Percentiles rank a stretch among this genome's conserved stretches.
phyloP scores from a whole-genome alignment of 2,888 invertebrate genomes.

The Apantesis nais region DNA sequence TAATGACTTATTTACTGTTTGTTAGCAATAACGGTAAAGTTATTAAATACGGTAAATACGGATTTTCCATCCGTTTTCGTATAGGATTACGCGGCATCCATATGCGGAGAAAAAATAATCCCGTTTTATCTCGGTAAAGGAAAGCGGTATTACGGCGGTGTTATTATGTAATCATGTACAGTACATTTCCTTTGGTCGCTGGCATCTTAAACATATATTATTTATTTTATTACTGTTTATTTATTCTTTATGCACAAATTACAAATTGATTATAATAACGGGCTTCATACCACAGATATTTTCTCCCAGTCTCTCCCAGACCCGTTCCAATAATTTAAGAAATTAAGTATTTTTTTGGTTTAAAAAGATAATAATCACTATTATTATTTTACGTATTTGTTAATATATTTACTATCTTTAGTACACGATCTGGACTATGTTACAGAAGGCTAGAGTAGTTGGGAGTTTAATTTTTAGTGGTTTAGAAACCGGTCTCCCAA shows the following conservation, averaged over 20 bases:
- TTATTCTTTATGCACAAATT: no score
- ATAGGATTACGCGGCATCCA: constrained; percentile 21
- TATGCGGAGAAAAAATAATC: constrained; percentile 22
- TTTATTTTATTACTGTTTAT: no score
- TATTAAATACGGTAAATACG: constrained; percentile 29
- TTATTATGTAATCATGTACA: constrained; percentile 25
- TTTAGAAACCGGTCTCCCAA: background rate
- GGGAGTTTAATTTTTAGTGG: background rate
- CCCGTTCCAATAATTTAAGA: no score
- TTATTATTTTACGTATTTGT: no score
- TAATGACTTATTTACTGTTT: constrained; percentile 57
- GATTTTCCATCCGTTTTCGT: constrained; percentile 31
- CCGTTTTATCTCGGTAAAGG: constrained; percentile 21
- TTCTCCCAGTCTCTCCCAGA: no score
- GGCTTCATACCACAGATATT: no score
- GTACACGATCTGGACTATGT: background rate
- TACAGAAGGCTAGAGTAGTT: background rate
- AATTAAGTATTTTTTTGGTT: no score
- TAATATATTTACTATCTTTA: background rate
- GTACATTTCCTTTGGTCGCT: constrained; percentile 21
- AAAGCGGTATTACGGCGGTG: constrained; percentile 30
- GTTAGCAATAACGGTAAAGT: constrained; percentile 39
- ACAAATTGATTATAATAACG: no score
- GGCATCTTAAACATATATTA: background rate
- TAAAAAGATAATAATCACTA: no score